Conservation (phyloP, 2,797 vertebrate genomes). For the Danio albolineatus region DNA sequence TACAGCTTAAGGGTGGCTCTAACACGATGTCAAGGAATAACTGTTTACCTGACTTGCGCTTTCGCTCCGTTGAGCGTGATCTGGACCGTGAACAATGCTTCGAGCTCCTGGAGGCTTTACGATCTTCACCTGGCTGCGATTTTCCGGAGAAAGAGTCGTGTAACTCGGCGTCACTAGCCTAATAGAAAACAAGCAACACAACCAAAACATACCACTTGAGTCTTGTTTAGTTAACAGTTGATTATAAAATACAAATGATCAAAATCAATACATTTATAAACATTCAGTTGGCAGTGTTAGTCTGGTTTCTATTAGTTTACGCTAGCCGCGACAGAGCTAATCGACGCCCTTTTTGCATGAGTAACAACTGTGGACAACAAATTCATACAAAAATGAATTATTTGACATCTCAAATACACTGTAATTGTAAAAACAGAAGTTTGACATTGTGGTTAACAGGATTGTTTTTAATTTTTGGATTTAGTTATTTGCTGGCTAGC, state of each 20-base stretch:
- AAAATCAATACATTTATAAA: neutral
- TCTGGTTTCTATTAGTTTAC: neutral
- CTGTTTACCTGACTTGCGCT: slow-evolving; percentile 84
- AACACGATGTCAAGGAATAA: neutral
- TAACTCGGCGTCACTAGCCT: slow-evolving; percentile 90
- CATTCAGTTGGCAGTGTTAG: neutral
- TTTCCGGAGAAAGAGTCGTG: slow-evolving; percentile 80
- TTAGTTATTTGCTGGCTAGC: neutral
- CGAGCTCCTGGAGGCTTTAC: slow-evolving; percentile 87
- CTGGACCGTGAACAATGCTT: slow-evolving; percentile 94
- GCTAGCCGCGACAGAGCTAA: neutral
- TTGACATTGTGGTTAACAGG: neutral
- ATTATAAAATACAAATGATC: too few relatives aligned
- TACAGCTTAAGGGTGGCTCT: too few relatives aligned
- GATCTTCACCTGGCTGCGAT: slow-evolving; percentile 83
- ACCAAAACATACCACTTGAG: neutral
- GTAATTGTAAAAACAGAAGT: too few relatives aligned
- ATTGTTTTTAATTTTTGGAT: neutral
- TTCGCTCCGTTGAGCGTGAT: slow-evolving; percentile 88
- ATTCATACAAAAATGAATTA: neutral
- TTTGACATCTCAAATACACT: neutral
- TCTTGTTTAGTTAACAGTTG: neutral
- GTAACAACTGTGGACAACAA: neutral
- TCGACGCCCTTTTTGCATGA: neutral
- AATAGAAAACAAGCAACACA: slow-evolving; percentile 41